Evolutionary conservation across 2,797 vertebrate genomes (phyloP).

Genomic region (Fistularia tabacaria): DNA sequence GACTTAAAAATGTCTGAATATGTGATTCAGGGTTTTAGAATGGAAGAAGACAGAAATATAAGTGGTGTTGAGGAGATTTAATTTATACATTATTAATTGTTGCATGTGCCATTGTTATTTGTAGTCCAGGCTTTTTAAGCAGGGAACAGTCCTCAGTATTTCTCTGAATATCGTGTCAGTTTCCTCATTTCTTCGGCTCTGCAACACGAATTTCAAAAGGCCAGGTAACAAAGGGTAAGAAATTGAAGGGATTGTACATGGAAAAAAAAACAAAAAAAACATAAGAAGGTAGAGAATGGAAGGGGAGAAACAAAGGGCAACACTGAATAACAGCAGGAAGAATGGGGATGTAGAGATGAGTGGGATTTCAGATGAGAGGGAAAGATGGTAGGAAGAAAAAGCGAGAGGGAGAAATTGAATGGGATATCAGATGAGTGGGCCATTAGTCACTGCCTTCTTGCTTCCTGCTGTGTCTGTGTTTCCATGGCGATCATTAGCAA

Average conservation of each 20-base stretch:
- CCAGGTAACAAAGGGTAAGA: slow-evolving; percentile 1
- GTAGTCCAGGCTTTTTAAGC: slow-evolving; percentile 19
- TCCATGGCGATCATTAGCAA: slow-evolving; percentile 68
- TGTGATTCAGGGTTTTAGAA: slow-evolving; percentile 39
- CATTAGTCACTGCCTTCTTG: slow-evolving; percentile 67
- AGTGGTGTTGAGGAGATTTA: slow-evolving; percentile 33
- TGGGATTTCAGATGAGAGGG: slow-evolving; percentile 29
- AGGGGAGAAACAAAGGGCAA: slow-evolving; percentile 12
- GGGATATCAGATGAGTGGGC: slow-evolving; percentile 62
- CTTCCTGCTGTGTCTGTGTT: slow-evolving; percentile 66
- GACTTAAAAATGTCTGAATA: slow-evolving; percentile 47
- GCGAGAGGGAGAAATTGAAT: slow-evolving; percentile 41
- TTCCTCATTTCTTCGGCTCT: slow-evolving; percentile 9
- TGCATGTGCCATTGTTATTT: slow-evolving; percentile 19
- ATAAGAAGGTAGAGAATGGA: slow-evolving; percentile 12
- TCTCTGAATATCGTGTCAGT: slow-evolving; percentile 14
- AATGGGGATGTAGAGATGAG: slow-evolving; percentile 27
- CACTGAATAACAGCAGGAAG: slow-evolving; percentile 40
- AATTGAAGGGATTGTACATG: neutral
- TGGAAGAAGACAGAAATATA: slow-evolving; percentile 10
- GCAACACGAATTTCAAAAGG: slow-evolving; percentile 11
- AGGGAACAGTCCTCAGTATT: slow-evolving; percentile 8
- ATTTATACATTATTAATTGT: slow-evolving; percentile 41
- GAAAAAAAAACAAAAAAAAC: neutral
- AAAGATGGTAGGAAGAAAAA: slow-evolving; percentile 15